phyloP scores from a whole-genome alignment of 2,797 vertebrate species.

The Cercopithecus diana region DNA sequence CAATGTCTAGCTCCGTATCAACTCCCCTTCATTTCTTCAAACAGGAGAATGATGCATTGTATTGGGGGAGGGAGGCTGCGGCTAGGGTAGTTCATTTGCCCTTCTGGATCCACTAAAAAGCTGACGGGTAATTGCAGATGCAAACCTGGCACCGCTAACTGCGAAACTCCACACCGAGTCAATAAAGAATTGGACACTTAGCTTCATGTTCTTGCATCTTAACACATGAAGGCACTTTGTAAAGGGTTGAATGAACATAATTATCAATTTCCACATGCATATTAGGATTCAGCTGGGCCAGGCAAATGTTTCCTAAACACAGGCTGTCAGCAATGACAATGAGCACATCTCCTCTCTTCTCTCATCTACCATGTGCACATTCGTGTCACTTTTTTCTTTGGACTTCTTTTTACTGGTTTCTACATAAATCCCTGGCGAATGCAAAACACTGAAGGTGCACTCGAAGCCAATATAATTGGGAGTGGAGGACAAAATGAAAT shows the following conservation, averaged over 20 bases:
- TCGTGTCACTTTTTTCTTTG: conserved; percentile 19
- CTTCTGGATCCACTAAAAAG: background rate
- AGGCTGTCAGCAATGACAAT: background rate
- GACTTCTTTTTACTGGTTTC: background rate
- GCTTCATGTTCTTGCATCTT: conserved; percentile 54
- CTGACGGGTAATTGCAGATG: background rate
- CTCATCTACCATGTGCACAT: background rate
- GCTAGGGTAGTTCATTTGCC: background rate
- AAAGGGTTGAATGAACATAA: conserved; percentile 44
- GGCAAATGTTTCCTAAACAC: conserved; percentile 25
- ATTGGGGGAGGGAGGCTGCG: background rate
- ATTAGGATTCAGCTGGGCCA: background rate
- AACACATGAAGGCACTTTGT: conserved; percentile 48
- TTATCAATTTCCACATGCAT: conserved; percentile 56
- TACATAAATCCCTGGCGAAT: background rate
- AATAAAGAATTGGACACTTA: background rate
- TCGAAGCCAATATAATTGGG: background rate
- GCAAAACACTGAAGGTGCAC: background rate
- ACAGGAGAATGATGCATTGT: background rate
- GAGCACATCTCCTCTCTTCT: background rate
- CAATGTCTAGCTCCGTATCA: background rate
- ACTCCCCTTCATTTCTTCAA: background rate
- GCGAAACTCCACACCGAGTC: conserved; percentile 15
- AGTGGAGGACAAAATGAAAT: background rate
- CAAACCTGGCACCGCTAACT: conserved; percentile 34